Conservation (phyloP, 2,797 vertebrate genomes). For the Falco berigora region DNA sequence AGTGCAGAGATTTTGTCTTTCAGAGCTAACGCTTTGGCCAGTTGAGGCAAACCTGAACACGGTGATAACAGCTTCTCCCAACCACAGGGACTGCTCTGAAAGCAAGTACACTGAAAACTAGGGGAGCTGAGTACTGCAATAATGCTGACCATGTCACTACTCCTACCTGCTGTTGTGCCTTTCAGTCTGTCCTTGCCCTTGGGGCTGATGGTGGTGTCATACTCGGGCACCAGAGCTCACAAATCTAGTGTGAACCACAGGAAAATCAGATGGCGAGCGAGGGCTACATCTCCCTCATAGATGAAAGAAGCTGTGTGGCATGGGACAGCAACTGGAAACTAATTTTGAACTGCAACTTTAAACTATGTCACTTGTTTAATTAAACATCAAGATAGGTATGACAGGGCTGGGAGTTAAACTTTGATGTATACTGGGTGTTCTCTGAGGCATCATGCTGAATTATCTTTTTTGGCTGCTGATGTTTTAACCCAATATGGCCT, state of each 20-base stretch:
- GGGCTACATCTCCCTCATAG: neutral
- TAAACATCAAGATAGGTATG: neutral
- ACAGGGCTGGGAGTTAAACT: neutral
- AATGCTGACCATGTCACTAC: neutral
- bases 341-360: neutral
- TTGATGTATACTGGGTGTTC: neutral
- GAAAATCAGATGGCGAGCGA: neutral
- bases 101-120: neutral
- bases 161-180: neutral
- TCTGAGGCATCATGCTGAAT: neutral
- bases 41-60: neutral
- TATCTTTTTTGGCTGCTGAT: neutral
- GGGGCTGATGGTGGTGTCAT: rapidly evolving
- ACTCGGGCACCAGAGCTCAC: neutral
- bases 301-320: neutral
- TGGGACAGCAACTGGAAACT: neutral
- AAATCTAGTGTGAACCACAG: neutral
- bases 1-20: neutral
- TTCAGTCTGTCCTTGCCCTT: rapidly evolving
- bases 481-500: neutral
- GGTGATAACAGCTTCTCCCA: neutral
- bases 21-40: neutral
- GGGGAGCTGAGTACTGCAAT: neutral
- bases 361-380: neutral
- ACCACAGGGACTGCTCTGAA: neutral